These are phyloP conservation scores for Lacerta agilis DNA, from an alignment of 2,797 vertebrate species.

Conservation along the genomic window DNA sequence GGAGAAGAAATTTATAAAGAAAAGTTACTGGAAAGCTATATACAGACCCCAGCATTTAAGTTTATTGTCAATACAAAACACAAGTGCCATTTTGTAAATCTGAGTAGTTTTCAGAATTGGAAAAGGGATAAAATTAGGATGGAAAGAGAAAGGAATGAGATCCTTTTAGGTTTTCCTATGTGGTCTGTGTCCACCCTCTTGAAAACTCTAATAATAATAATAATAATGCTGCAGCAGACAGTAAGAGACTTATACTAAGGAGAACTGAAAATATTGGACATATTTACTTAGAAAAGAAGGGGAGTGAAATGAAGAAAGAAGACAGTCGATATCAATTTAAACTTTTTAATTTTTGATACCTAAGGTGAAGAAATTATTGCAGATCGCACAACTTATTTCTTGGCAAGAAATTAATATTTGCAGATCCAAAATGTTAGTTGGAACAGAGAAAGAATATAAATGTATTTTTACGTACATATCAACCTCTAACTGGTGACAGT, in stretches of 20 bases:
- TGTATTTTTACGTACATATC: not conserved
- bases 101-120: constrained; percentile 18
- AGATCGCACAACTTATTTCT: not conserved
- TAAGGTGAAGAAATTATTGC: not conserved
- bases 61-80: constrained; percentile 11
- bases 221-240: not conserved
- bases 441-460: not conserved
- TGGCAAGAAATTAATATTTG: not conserved
- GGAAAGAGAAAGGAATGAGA: not conserved
- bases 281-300: constrained; percentile 11
- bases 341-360: not conserved
- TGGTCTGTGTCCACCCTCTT: not conserved
- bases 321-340: not conserved
- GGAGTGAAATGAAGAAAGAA: constrained; percentile 4
- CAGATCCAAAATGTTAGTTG: not conserved
- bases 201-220: no score
- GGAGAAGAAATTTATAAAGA: not conserved
- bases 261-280: constrained; percentile 24
- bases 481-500: not conserved
- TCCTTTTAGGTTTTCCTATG: constrained; percentile 18
- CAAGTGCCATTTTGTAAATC: not conserved
- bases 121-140: constrained; percentile 25
- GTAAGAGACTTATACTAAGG: constrained; percentile 1
- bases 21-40: not conserved
- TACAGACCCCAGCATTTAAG: constrained; percentile 12